phyloP scores from a whole-genome alignment of 2,888 invertebrate species.

The Corythucha ciliata region DNA sequence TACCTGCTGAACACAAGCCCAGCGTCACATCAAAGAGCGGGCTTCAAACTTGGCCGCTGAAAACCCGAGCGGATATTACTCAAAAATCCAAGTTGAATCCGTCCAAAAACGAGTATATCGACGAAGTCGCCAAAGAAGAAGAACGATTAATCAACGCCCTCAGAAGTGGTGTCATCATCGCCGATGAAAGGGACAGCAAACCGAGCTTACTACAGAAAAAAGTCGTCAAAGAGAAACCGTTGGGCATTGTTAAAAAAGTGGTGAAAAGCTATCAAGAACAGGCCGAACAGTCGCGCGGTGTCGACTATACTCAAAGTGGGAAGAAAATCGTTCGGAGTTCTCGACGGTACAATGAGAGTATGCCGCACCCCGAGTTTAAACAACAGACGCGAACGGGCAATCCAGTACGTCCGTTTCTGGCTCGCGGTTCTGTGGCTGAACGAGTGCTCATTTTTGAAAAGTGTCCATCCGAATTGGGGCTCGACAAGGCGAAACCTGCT shows the following conservation, averaged over 20 bases:
- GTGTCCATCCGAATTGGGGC: conserved; percentile 68
- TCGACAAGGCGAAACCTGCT: conserved; percentile 52
- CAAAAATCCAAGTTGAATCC: conserved; percentile 26
- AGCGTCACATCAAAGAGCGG: conserved; percentile 38
- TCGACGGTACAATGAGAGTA: conserved; percentile 39
- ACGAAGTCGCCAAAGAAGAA: conserved; percentile 72
- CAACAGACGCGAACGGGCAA: conserved; percentile 49
- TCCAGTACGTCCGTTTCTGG: conserved; percentile 74
- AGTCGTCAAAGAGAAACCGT: conserved; percentile 28
- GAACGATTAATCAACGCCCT: conserved; percentile 68
- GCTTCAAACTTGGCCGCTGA: conserved; percentile 52
- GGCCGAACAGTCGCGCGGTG: conserved; percentile 25
- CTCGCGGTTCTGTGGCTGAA: conserved; percentile 83
- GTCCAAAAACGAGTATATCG: conserved; percentile 40
- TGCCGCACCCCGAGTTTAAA: conserved; percentile 59
- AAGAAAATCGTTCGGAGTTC: conserved; percentile 25
- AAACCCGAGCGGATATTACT: conserved; percentile 46
- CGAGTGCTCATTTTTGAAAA: conserved; percentile 83
- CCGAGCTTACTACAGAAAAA: conserved; percentile 30
- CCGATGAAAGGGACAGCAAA: conserved; percentile 42
- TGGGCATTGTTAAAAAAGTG: conserved; percentile 30
- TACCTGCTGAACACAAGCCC: conserved; percentile 51
- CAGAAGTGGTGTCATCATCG: conserved; percentile 59
- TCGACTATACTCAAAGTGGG: conserved; percentile 28
- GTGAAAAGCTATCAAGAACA: conserved; percentile 32